Conservation (phyloP, 2,888 invertebrate genomes). For the Bimastos eiseni region DNA sequence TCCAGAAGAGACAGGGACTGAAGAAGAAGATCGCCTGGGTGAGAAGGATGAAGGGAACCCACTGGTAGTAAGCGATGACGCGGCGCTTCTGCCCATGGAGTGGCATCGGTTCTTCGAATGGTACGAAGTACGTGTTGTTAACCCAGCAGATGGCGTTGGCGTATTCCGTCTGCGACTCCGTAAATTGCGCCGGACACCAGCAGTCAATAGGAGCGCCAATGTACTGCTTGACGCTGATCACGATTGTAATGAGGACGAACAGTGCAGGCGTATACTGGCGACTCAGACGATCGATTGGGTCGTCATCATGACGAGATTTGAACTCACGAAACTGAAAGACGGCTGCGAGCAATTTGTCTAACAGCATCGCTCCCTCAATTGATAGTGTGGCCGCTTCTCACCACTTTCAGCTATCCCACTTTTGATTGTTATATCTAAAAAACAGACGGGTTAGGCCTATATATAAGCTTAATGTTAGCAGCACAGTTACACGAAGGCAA, state of each 20-base stretch:
- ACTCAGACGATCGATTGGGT: constrained; percentile 59
- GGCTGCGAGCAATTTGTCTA: constrained; percentile 42
- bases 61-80: constrained; percentile 62
- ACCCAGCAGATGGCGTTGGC: constrained; percentile 67
- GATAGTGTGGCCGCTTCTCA: neutral
- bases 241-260: constrained; percentile 59
- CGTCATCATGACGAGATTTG: constrained; percentile 59
- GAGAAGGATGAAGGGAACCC: constrained; percentile 60
- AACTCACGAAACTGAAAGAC: constrained; percentile 48
- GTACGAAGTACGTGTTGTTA: constrained; percentile 64
- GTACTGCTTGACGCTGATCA: constrained; percentile 61
- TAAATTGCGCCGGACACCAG: constrained; percentile 65
- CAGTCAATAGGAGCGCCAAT: constrained; percentile 67
- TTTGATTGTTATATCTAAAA: neutral
- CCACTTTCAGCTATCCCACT: neutral
- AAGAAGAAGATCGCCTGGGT: constrained; percentile 64
- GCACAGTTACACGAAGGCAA: no score
- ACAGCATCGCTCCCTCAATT: constrained; percentile 15
- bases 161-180: constrained; percentile 63
- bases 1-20: constrained; percentile 64
- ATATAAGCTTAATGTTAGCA: no score
- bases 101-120: constrained; percentile 62
- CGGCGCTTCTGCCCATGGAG: constrained; percentile 54
- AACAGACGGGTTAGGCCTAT: neutral
- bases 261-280: constrained; percentile 60